A percentile compares a stretch with the other conserved stretches of the same genome.
Evolutionary conservation across 1,140 invertebrate genomes (phyloP).

Genomic region (Zaprionus inermis): DNA sequence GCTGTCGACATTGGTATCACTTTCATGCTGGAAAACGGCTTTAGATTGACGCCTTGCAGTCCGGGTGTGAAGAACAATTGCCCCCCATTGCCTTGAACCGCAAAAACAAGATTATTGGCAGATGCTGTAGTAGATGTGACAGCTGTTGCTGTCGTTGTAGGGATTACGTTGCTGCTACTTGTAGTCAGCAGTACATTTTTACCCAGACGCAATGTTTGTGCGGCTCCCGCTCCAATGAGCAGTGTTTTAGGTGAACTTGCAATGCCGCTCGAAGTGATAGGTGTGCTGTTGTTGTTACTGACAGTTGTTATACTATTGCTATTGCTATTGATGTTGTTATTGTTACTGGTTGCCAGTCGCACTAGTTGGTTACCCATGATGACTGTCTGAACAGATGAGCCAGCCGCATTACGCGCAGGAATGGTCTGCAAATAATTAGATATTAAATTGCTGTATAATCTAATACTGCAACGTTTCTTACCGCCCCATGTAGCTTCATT

Average conservation of each 20-base stretch:
- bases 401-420: slow-evolving; percentile 37
- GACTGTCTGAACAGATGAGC: slow-evolving; percentile 70
- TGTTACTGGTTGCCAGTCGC: slow-evolving; percentile 61
- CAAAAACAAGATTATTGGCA: slow-evolving; percentile 86
- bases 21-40: slow-evolving; percentile 88
- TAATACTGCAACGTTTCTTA: slow-evolving; percentile 24
- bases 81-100: slow-evolving; percentile 86
- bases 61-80: slow-evolving; percentile 86
- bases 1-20: slow-evolving; percentile 84
- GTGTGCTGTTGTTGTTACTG: slow-evolving; percentile 23
- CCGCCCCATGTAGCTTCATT: slow-evolving; percentile 73
- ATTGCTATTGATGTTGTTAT: slow-evolving; percentile 16
- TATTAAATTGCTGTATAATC: not conserved
- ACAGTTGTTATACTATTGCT: slow-evolving; percentile 26
- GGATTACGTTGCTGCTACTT: slow-evolving; percentile 32
- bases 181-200: slow-evolving; percentile 66
- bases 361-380: slow-evolving; percentile 84
- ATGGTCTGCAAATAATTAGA: slow-evolving; percentile 40
- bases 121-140: slow-evolving; percentile 29
- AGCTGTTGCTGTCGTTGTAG: slow-evolving; percentile 23
- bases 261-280: slow-evolving; percentile 36
- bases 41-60: slow-evolving; percentile 87
- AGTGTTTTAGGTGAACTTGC: slow-evolving; percentile 66
- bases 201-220: slow-evolving; percentile 69
- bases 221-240: slow-evolving; percentile 61